These are phyloP conservation scores for Lathamus discolor DNA, from an alignment of 2,113 vertebrate species.

Conservation along the genomic window DNA sequence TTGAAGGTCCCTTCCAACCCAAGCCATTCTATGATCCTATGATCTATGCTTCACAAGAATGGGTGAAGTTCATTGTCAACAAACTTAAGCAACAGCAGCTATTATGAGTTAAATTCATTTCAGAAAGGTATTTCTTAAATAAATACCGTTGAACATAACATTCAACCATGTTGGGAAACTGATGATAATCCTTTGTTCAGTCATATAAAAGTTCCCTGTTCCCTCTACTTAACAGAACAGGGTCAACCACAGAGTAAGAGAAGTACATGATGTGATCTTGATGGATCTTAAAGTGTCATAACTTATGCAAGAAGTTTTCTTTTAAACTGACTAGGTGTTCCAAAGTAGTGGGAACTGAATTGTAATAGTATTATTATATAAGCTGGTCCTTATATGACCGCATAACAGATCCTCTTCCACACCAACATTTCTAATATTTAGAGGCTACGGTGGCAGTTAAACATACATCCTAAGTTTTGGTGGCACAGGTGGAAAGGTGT, in stretches of 20 bases:
- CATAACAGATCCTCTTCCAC: background rate
- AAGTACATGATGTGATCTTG: background rate
- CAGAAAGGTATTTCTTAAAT: background rate
- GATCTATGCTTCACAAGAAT: background rate
- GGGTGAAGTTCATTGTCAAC: background rate
- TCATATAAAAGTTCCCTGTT: background rate
- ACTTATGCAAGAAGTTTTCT: background rate
- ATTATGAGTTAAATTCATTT: background rate
- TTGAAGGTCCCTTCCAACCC: background rate
- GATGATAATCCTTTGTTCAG: background rate
- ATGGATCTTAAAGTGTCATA: background rate
- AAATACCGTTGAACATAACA: background rate
- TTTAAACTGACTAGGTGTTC: background rate
- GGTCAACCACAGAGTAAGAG: background rate
- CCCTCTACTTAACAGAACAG: background rate
- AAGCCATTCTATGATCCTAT: background rate
- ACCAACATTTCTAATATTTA: background rate
- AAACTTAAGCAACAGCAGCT: background rate
- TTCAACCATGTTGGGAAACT: background rate
- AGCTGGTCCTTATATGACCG: background rate
- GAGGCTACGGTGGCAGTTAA: background rate
- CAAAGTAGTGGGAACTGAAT: background rate
- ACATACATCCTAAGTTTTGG: background rate
- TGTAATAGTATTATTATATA: background rate
- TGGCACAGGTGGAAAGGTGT: background rate